Evolutionary conservation across 2,888 invertebrate species (phyloP).

Genomic region (Polylopha cassiicola): DNA sequence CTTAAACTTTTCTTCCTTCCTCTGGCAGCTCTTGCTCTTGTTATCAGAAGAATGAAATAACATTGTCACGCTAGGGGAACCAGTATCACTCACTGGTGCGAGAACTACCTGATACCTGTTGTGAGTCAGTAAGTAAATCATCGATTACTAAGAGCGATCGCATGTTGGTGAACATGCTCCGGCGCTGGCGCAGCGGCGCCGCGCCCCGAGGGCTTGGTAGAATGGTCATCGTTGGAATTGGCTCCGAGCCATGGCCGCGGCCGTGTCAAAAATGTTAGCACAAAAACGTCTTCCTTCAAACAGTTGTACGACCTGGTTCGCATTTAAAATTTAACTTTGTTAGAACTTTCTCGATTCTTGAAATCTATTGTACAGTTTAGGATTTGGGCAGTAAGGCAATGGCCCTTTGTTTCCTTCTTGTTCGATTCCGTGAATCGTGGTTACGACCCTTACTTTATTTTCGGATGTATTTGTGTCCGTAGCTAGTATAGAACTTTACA

Average conservation of each 20-base stretch:
- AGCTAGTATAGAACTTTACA: slow-evolving; percentile 77
- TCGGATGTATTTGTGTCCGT: slow-evolving; percentile 73
- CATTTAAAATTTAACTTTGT: slow-evolving; percentile 69
- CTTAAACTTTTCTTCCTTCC: slow-evolving; percentile 41
- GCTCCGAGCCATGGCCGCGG: slow-evolving; percentile 45
- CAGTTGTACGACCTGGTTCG: slow-evolving; percentile 71
- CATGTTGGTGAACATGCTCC: slow-evolving; percentile 41
- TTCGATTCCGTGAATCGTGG: slow-evolving; percentile 77
- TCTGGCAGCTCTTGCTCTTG: slow-evolving; percentile 47
- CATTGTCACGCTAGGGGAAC: slow-evolving; percentile 22
- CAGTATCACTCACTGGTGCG: slow-evolving; percentile 12
- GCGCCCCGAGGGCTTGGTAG: slow-evolving; percentile 50
- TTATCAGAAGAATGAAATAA: slow-evolving; percentile 39
- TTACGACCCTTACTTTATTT: slow-evolving; percentile 74
- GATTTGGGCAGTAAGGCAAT: slow-evolving; percentile 63
- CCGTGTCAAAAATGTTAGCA: slow-evolving; percentile 60
- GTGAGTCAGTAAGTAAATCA: slow-evolving; percentile 8
- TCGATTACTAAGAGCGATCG: slow-evolving; percentile 34
- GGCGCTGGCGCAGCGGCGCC: slow-evolving; percentile 31
- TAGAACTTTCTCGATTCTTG: slow-evolving; percentile 68
- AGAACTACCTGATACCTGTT: slow-evolving; percentile 1
- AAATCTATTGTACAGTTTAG: slow-evolving; percentile 73
- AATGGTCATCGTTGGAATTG: slow-evolving; percentile 52
- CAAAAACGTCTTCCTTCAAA: slow-evolving; percentile 77
- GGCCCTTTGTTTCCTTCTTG: slow-evolving; percentile 70